Base-by-base conservation (phyloP, 2,888 invertebrate genomes). In the Zaprionus bogoriensis region DNA sequence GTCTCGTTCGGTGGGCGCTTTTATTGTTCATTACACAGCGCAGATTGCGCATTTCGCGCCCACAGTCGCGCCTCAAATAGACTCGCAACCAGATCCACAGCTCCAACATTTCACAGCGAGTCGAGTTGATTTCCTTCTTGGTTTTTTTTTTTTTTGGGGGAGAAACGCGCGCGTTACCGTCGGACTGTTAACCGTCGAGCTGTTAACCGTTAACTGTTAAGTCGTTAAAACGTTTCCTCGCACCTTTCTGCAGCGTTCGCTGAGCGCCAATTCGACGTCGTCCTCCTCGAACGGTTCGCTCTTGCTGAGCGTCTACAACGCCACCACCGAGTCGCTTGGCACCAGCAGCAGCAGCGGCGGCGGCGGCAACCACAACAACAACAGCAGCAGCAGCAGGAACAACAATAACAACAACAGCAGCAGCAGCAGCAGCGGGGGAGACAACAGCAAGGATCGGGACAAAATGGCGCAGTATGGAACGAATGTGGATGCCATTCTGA, bases 401-500 rank as follows among this genome's bases (percentile, higher is more conserved):
- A 60, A 0, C 70, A 60, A 51, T 66, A 74, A 48, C 62, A 77
- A 14, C 65, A 63, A 19, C 70, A 67, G 30, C 67, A 64, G 44
- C 58, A 55, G 53, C 69, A 70, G 52, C 68, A 54, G 36, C 42
- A 55, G 20, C 32, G 62, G 48, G 62, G 61, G 42, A 39, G 63
- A 55, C 44, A 57, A 22, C 64, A 61, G 45, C 79, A 77, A 77
- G 52, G 77, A 79, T 66, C 74, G 69, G 2, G 36, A 30, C 73
- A 79, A 81, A 53, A 86, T 84, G 74, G 47, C 82, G 46, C 87
- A 89, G 41, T 77, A 83, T 44, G 87, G 73, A 28, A 74, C 82
- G 5, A 81, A 87, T 74, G 86, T 90, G 59, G 89, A 90, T 61
- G 89, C 83, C 67, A 90, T 90, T 63, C 78, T 90, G 10, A 90